Percentiles rank a stretch among this genome's conserved stretches.
Conservation (phyloP, 1,140 invertebrate genomes). For the Panagrolaimus sp. region DNA sequence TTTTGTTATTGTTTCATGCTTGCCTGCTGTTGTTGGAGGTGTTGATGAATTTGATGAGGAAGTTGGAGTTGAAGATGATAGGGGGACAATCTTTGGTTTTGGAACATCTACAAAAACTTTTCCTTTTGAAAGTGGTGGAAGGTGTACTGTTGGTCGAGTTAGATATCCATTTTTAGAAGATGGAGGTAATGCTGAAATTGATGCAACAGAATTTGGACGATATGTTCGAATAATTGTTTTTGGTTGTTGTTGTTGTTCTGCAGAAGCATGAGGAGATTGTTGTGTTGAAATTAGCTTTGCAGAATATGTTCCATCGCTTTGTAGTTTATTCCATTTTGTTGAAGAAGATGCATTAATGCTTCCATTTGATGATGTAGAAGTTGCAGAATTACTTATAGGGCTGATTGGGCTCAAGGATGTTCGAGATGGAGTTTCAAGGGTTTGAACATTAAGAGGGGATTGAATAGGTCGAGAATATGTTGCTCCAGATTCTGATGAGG, state of each 20-base stretch:
- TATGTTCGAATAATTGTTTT: conserved; percentile 2
- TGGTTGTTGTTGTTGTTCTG: neutral
- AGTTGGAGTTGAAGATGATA: neutral
- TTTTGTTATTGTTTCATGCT: no score
- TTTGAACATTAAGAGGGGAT: neutral
- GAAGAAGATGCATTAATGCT: neutral
- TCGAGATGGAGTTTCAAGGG: neutral
- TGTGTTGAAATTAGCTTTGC: neutral
- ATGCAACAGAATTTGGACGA: neutral
- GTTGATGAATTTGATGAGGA: neutral
- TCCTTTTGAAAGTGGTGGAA: neutral
- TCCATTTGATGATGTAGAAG: neutral
- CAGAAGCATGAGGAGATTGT: neutral
- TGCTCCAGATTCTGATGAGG: neutral
- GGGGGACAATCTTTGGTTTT: neutral
- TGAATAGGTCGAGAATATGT: neutral
- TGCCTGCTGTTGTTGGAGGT: neutral
- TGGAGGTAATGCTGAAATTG: no score
- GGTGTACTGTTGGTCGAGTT: no score
- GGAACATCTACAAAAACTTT: neutral
- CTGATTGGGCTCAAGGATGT: neutral
- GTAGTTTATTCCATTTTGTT: neutral
- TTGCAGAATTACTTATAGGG: neutral
- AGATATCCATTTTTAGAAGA: no score
- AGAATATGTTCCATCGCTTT: neutral